Base-by-base conservation (phyloP, 2,888 invertebrate genomes). In the Saturnia japonica region DNA sequence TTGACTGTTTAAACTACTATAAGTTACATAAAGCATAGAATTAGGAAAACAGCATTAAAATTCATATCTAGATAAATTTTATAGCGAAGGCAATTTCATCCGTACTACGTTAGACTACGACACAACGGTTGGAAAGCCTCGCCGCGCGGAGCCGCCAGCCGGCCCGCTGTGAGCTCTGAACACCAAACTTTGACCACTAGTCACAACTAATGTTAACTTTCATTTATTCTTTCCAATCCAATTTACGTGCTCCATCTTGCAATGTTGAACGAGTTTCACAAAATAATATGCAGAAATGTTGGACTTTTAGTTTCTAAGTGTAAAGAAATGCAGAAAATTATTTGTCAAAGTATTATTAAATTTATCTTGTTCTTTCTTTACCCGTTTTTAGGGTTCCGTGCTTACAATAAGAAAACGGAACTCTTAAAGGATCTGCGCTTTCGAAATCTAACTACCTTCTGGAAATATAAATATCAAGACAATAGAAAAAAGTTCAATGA, bases 121-220 rank as follows among this genome's bases (percentile, higher is more conserved):
- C 40, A 70, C 43, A 40, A 67, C 28, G 43, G 60, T 40, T 28
- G 67, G 42, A 51, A 64, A 64, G 7, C 19, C 40, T 40, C n/a
- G n/a, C 28, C 60, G 60, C 60, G 28, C 70, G n/a, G n/a, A n/a
- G 54, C 54, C 12, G 3, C 66, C 19, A 70, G 47, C 66, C 40
- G 54, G 51, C 54, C 54, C 42, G 25, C 25, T 67, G 69, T 14
- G 6, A 34, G 28, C 43, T 16, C 60, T 47, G 69, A 69, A 67
- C 70, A 67, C 54, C 51, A 43, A 70, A 70, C 70, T 67, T 70
- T 54, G 66, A 67, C 70, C 70, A 42, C 67, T 43, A 43, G 70
- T 25, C 67, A 42, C 22, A 66, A 70, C 67, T 67, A 25, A 66
- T 28, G 70, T 67, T 70, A 70, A 70, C 66, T 70, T 67, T 54